These are phyloP conservation scores for Sander vitreus DNA, from an alignment of 2,113 vertebrate genomes.

Conservation along the genomic window DNA sequence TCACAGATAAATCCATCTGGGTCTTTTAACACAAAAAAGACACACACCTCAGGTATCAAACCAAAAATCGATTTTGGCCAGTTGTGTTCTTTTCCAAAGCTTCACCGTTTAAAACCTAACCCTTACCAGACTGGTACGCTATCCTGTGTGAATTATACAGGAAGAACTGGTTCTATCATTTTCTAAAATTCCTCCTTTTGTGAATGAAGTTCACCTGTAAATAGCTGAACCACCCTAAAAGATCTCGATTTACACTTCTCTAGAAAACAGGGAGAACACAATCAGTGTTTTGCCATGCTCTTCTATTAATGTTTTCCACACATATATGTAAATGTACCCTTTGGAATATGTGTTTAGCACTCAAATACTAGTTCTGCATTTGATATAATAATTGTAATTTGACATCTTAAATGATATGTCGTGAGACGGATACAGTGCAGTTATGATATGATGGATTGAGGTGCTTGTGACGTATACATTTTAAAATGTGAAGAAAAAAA, in stretches of 20 bases:
- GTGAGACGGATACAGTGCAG: conserved; percentile 74
- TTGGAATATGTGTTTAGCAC: conserved; percentile 78
- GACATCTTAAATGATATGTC: conserved; percentile 71
- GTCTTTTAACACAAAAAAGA: conserved; percentile 43
- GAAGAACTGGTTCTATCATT: conserved; percentile 9
- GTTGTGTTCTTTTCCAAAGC: conserved; percentile 48
- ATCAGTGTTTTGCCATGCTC: conserved; percentile 66
- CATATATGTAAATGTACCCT: conserved; percentile 77
- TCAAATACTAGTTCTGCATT: conserved; percentile 80
- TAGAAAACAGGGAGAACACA: conserved; percentile 39
- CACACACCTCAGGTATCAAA: conserved; percentile 78
- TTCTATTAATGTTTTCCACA: conserved; percentile 52
- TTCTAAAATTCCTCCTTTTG: conserved; percentile 41
- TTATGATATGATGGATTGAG: conserved; percentile 69
- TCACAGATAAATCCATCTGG: conserved; percentile 37
- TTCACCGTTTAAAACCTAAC: conserved; percentile 26
- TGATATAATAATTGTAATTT: conserved; percentile 77
- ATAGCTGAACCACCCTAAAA: conserved; percentile 61
- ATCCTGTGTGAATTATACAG: conserved; percentile 29
- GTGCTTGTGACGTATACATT: conserved; percentile 76
- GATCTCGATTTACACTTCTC: conserved; percentile 14
- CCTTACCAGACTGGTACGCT: conserved; percentile 16
- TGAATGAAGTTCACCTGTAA: conserved; percentile 68
- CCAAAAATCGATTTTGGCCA: conserved; percentile 60
- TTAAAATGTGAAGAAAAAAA: conserved; percentile 65